Base-by-base conservation (phyloP, 2,888 invertebrate genomes). In the Tholera decimalis region DNA sequence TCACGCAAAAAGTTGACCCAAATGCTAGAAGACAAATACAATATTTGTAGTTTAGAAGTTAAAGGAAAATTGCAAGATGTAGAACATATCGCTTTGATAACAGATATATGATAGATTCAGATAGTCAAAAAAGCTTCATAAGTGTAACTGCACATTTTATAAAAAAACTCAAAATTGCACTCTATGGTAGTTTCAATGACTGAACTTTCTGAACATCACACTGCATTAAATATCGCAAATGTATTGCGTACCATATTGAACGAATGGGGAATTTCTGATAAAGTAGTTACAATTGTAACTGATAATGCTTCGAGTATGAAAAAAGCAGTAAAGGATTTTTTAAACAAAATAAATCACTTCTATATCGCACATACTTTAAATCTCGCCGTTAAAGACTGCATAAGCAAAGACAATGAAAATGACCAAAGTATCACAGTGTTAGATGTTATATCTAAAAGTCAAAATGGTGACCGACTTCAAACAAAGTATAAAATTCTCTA, bases 391-490 rank as follows among this genome's bases (percentile, higher is more conserved):
- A 74, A 74, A 64, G 73, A 79, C 51, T 79, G 75, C 51, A 53
- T 76, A n/a, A n/a, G 41, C 49, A 63, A 43, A n/a, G n/a, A 49
- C n/a, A n/a, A n/a, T n/a, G 33, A 62, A 62, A 56, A 13, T 49
- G 30, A 56, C 28, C 30, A 33, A 46, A 58, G 53, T 53, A 18
- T 15, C 39, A 46, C 44, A 39, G 39, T 64, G 5, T 3, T 39
- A 39, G 18, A 61, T 1, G 57, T 63, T 0, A 57, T 63, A 41
- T 41, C 18, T 43, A 63, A 63, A 63, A 49, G 62, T 68, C 73
- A 74, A 35, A 54, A 56, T 83, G 11, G 77, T 83, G 26, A 62
- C 70, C 7, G 68, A 82, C 70, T 82, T 84, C 41, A 71, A 63
- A 9, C 62, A 63, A 22, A 59, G 71, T 15, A 55, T 20, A 39